phyloP scores from a whole-genome alignment of 2,797 vertebrate genomes.

The Loris lydekkerianus region DNA sequence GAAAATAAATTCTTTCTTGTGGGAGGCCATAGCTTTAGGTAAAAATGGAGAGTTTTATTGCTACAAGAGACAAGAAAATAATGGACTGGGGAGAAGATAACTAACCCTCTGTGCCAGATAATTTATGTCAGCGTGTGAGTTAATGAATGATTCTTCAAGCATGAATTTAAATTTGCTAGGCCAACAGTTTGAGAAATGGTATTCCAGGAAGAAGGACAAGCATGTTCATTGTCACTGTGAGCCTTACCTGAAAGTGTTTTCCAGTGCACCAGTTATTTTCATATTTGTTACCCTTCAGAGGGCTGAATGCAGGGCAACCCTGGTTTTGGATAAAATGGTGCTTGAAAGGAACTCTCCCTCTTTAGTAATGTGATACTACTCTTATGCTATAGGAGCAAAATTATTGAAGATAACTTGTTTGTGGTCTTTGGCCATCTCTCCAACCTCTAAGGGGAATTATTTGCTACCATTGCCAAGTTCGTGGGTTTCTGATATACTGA shows the following conservation, averaged over 20 bases:
- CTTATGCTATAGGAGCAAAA: neutral
- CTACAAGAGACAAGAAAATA: neutral
- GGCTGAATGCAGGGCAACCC: neutral
- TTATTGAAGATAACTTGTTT: neutral
- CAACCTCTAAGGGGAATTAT: neutral
- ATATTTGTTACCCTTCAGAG: neutral
- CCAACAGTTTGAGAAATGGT: neutral
- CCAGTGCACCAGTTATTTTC: neutral
- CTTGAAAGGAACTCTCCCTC: neutral
- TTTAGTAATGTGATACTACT: neutral
- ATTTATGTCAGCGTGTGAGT: neutral
- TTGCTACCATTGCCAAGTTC: neutral
- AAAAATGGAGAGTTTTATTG: neutral
- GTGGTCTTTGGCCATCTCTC: neutral
- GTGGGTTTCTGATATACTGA: neutral
- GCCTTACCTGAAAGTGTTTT: neutral
- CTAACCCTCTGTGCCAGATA: neutral
- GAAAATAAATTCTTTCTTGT: constrained; percentile 11
- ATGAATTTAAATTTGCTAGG: neutral
- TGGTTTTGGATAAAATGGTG: neutral
- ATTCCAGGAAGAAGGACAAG: neutral
- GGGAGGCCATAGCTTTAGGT: neutral
- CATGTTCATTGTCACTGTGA: neutral
- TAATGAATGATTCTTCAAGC: neutral
- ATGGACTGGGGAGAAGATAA: neutral